Percentiles rank a stretch among this genome's conserved stretches.
phyloP scores from a whole-genome alignment of 2,113 vertebrate species.

The Alaudala cheleensis region DNA sequence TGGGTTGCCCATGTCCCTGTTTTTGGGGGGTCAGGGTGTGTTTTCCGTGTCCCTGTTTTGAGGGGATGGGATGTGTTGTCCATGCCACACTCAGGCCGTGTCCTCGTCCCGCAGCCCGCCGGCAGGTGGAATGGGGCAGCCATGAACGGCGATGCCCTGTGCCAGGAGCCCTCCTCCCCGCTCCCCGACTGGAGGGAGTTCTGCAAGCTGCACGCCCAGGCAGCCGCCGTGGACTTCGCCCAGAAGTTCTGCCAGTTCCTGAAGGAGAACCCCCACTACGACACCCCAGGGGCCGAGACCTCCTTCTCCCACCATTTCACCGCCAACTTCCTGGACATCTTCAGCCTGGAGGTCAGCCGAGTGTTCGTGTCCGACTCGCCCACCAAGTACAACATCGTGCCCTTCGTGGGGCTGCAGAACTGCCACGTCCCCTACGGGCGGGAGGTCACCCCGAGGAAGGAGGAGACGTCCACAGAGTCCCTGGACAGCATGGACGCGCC shows the following conservation, averaged over 20 bases:
- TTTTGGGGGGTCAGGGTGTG: accelerated
- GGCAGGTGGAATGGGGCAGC: constrained; percentile 90
- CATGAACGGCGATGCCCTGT: constrained; percentile 92
- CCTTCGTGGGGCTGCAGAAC: constrained; percentile 87
- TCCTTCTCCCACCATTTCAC: constrained; percentile 94
- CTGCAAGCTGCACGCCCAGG: constrained; percentile 93
- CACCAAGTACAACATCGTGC: constrained; percentile 85
- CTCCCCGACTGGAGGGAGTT: constrained; percentile 97
- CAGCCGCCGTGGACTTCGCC: constrained; percentile 90
- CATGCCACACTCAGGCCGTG: accelerated
- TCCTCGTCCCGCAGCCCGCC: constrained; percentile 61
- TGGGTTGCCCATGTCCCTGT: neutral
- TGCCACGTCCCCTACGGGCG: constrained; percentile 83
- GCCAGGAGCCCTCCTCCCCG: constrained; percentile 87
- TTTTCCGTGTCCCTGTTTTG: accelerated
- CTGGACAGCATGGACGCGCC: constrained; percentile 87
- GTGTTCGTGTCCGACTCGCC: constrained; percentile 80
- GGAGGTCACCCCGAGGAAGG: constrained; percentile 79
- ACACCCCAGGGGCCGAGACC: constrained; percentile 86
- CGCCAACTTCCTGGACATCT: constrained; percentile 90
- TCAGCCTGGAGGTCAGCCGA: constrained; percentile 85
- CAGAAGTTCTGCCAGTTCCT: constrained; percentile 95
- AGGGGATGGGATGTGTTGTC: neutral
- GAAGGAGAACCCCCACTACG: constrained; percentile 92
- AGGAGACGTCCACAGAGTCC: constrained; percentile 84